Evolutionary conservation across 2,888 invertebrate genomes (phyloP).

Genomic region (Lamellibrachia satsuma): DNA sequence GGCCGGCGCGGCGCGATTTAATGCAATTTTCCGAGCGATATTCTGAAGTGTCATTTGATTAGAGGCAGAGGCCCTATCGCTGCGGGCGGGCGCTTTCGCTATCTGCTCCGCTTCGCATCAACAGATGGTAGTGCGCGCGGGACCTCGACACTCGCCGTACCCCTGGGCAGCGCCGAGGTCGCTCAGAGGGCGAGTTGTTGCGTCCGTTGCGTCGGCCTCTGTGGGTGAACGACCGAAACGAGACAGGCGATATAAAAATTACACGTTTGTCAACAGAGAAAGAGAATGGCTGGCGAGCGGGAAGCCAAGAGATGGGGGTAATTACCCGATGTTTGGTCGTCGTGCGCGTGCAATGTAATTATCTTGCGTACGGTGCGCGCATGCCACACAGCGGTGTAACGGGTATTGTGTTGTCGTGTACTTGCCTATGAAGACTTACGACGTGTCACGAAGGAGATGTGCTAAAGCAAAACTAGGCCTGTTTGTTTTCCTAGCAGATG

Average conservation of each 20-base stretch:
- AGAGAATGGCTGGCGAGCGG: not conserved
- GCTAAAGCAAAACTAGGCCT: not conserved
- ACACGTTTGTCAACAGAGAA: slow-evolving; percentile 6
- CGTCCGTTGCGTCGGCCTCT: not conserved
- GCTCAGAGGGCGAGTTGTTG: not conserved
- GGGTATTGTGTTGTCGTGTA: not conserved
- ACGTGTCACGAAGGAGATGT: not conserved
- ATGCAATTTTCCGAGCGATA: slow-evolving; percentile 13
- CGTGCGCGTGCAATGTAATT: not conserved
- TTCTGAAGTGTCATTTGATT: slow-evolving; percentile 17
- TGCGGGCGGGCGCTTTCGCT: not conserved
- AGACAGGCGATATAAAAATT: slow-evolving; percentile 3
- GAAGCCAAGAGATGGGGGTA: not conserved
- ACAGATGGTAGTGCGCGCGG: not conserved
- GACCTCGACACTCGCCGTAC: not conserved
- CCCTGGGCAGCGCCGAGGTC: not conserved
- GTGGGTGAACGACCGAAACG: not conserved
- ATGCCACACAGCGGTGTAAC: not conserved
- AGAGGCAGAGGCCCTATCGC: not conserved
- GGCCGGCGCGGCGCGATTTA: not conserved
- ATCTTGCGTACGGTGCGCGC: not conserved
- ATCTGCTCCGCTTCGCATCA: not conserved
- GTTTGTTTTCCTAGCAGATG: not conserved
- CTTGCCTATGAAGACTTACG: not conserved
- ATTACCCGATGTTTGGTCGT: not conserved